These are phyloP conservation scores for Bugula neritina DNA, from an alignment of 2,888 invertebrate genomes.

Conservation along the genomic window DNA sequence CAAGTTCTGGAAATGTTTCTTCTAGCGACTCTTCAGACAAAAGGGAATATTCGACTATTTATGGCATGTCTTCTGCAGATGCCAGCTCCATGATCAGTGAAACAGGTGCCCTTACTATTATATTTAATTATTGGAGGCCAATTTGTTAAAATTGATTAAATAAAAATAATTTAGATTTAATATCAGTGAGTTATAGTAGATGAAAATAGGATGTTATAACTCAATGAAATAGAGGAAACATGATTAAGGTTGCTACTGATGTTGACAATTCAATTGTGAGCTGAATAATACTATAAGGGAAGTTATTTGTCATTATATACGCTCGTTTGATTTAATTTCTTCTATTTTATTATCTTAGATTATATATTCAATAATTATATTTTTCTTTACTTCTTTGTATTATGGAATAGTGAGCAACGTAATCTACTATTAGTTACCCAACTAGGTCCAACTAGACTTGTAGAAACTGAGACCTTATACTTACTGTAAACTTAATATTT, in stretches of 20 bases:
- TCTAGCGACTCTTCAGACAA: not conserved
- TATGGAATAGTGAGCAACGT: no score
- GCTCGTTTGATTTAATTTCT: conserved; percentile 15
- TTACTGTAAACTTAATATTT: no score
- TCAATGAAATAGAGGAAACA: not conserved
- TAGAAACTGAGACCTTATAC: no score
- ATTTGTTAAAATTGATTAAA: conserved; percentile 22
- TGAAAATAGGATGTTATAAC: not conserved
- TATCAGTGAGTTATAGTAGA: not conserved
- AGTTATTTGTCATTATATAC: conserved; percentile 15
- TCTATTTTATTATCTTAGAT: conserved; percentile 18
- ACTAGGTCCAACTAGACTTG: no score
- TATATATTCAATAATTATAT: not conserved
- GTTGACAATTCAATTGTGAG: conserved; percentile 24
- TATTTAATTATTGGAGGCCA: conserved; percentile 8
- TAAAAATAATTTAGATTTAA: conserved; percentile 20
- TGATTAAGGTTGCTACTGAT: not conserved
- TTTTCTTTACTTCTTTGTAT: not conserved
- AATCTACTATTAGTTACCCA: no score
- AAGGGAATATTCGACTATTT: conserved; percentile 11
- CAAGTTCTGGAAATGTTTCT: not conserved
- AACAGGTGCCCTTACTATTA: conserved; percentile 2
- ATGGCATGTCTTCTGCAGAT: conserved; percentile 1
- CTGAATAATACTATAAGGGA: not conserved
- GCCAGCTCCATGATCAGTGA: not conserved